Conservation (phyloP, 1,140 invertebrate genomes). For the Sarcophaga peregrina region DNA sequence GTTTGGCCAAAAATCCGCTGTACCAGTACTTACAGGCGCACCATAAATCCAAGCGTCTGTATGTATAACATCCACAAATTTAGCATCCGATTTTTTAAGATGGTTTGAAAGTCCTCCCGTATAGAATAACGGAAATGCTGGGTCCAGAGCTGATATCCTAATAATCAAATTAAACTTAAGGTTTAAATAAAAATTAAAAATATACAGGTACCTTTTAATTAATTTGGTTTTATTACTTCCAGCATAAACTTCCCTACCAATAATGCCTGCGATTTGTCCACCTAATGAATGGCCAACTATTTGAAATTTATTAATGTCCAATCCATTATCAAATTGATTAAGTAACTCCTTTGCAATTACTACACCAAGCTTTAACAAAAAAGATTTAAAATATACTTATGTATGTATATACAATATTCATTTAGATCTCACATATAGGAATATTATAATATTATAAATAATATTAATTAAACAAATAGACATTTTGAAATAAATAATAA, state of each 20-base stretch:
- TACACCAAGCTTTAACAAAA: constrained; percentile 53
- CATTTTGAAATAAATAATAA: too few species aligned
- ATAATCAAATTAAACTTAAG: constrained; percentile 45
- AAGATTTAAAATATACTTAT: too few species aligned
- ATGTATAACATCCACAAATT: constrained; percentile 78
- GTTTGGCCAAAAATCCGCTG: constrained; percentile 75
- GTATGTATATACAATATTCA: too few species aligned
- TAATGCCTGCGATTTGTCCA: constrained; percentile 77
- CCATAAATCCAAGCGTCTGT: constrained; percentile 74
- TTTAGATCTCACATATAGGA: too few species aligned
- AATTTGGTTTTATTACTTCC: constrained; percentile 55
- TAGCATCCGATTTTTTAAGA: constrained; percentile 73
- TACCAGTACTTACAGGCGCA: constrained; percentile 69
- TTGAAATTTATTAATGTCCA: constrained; percentile 70
- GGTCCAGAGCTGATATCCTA: constrained; percentile 72
- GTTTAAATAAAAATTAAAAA: background rate
- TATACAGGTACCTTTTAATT: constrained; percentile 56
- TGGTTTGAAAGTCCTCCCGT: constrained; percentile 70
- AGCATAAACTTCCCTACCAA: constrained; percentile 68
- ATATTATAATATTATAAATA: too few species aligned
- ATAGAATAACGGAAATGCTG: constrained; percentile 73
- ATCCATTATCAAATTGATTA: constrained; percentile 61
- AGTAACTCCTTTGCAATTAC: constrained; percentile 60
- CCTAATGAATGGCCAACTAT: constrained; percentile 82
- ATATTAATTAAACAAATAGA: too few species aligned